A percentile compares a stretch with the other conserved stretches of the same genome.
These are phyloP conservation scores for Apamea sordens DNA, from an alignment of 2,888 invertebrate species.

Conservation along the genomic window DNA sequence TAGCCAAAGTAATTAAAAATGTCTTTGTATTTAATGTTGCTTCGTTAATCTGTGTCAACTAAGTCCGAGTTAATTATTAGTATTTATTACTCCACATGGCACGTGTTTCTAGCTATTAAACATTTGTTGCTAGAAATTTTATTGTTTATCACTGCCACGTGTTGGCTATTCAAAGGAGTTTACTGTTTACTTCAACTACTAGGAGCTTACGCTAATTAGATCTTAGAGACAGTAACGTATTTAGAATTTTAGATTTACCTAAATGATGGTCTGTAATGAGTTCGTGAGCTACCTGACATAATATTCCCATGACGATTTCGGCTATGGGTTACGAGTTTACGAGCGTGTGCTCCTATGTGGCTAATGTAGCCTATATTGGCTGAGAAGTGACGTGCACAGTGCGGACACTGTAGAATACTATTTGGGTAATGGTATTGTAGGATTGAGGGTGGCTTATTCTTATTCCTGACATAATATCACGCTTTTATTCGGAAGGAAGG, in stretches of 20 bases:
- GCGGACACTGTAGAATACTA: not conserved
- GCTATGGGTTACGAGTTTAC: not conserved
- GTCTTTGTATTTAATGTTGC: conserved; percentile 40
- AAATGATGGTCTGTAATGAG: not conserved
- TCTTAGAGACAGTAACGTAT: not conserved
- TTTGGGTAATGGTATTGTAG: not conserved
- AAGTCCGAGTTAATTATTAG: conserved; percentile 38
- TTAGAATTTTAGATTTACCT: conserved; percentile 4
- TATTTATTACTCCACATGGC: conserved; percentile 65
- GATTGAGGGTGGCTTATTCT: not conserved
- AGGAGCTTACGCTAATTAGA: conserved; percentile 11
- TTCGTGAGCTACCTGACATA: not conserved
- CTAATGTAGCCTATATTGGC: not conserved
- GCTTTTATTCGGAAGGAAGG: not conserved
- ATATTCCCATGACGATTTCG: not conserved
- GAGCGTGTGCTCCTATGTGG: not conserved
- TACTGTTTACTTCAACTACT: conserved; percentile 42
- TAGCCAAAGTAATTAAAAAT: conserved; percentile 20
- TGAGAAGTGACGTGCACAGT: not conserved
- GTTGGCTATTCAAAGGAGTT: conserved; percentile 25
- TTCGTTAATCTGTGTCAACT: conserved; percentile 28
- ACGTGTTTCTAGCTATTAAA: conserved; percentile 51
- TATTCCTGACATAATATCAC: not conserved
- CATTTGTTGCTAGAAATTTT: conserved; percentile 48
- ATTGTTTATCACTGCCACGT: conserved; percentile 49